Conservation (phyloP, 1,140 invertebrate genomes). For the Drosophila rhopaloa region DNA sequence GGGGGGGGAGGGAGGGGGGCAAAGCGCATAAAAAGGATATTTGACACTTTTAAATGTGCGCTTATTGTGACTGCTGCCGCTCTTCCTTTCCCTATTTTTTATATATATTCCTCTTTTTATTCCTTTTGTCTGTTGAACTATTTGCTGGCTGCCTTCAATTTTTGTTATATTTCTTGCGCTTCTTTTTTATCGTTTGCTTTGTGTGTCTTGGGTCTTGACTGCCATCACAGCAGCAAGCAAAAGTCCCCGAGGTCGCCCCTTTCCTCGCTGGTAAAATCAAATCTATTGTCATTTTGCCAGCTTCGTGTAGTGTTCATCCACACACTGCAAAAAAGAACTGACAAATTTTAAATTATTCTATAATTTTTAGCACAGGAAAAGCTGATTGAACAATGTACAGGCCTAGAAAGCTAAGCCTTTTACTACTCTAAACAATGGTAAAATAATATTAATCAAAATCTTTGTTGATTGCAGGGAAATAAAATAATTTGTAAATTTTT, state of each 20-base stretch:
- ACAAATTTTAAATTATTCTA: too few species aligned
- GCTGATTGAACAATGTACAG: too few species aligned
- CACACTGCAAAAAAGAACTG: background rate
- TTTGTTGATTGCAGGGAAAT: too few species aligned
- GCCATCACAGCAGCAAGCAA: constrained; percentile 43
- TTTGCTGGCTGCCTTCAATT: constrained; percentile 76
- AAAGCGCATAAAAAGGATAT: constrained; percentile 82
- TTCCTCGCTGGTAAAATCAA: constrained; percentile 68
- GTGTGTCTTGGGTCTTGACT: constrained; percentile 74
- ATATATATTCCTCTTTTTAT: constrained; percentile 30
- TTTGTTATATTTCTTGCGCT: constrained; percentile 78
- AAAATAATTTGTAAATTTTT: too few species aligned
- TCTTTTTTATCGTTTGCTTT: constrained; percentile 74
- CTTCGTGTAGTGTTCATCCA: constrained; percentile 38
- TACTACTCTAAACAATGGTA: too few species aligned
- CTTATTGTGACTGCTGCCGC: constrained; percentile 70
- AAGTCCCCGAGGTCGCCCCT: constrained; percentile 38
- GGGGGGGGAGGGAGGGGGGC: constrained; percentile 28
- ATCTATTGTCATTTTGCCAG: constrained; percentile 82
- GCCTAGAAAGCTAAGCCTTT: too few species aligned
- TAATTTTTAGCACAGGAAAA: too few species aligned
- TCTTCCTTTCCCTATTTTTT: constrained; percentile 3
- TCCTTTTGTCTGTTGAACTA: constrained; percentile 77
- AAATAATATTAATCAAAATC: too few species aligned
- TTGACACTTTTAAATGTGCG: constrained; percentile 83